Evolutionary conservation across 2,888 invertebrate genomes (phyloP).

Genomic region (Romanomermis culicivorax): DNA sequence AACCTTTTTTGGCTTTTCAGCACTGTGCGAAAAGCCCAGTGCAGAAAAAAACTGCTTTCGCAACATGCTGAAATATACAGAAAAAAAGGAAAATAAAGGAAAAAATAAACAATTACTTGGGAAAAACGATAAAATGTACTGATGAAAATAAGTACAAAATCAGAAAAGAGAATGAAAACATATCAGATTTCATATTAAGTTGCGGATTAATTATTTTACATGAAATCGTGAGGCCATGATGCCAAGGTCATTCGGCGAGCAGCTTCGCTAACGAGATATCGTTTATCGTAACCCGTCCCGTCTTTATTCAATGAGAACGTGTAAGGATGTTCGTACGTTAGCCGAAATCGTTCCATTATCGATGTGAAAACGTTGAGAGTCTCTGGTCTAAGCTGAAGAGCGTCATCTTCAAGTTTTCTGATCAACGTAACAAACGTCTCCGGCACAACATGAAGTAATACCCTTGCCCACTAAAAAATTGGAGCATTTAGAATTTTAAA

Average conservation of each 20-base stretch:
- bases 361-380: slow-evolving; percentile 3
- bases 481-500: no score
- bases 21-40: no score
- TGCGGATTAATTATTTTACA: no score
- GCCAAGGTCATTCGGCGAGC: slow-evolving; percentile 70
- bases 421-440: neutral
- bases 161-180: no score
- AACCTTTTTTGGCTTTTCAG: no score
- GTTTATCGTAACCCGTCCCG: slow-evolving; percentile 25
- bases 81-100: no score
- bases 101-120: no score
- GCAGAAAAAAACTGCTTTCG: no score
- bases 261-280: slow-evolving; percentile 68
- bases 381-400: neutral
- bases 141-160: no score
- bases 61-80: no score
- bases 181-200: no score
- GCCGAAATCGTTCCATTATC: slow-evolving; percentile 7
- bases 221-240: slow-evolving; percentile 87
- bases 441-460: neutral
- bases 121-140: no score
- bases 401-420: neutral
- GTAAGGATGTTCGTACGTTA: slow-evolving; percentile 3
- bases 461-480: slow-evolving; percentile 1
- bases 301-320: slow-evolving; percentile 1